Conservation (phyloP, 2,113 vertebrate species). For the Plestiodon gilberti region DNA sequence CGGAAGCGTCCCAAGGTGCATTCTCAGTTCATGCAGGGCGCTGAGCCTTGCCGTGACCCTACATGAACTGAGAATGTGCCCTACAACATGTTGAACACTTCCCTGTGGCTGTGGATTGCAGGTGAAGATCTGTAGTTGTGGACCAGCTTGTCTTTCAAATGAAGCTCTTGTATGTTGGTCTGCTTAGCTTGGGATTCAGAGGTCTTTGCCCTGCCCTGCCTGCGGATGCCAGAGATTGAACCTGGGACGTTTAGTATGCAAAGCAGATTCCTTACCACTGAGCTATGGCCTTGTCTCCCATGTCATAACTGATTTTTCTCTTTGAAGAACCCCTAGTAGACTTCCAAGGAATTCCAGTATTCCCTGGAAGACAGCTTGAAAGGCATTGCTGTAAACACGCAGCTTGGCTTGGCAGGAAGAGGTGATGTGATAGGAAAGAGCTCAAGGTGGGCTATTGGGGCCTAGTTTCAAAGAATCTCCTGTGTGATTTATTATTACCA, state of each 20-base stretch:
- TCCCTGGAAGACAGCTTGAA: background rate
- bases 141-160: rapidly evolving
- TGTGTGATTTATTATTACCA: background rate
- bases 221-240: no score
- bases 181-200: no score
- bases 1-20: background rate
- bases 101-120: no score
- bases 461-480: background rate
- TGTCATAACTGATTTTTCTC: background rate
- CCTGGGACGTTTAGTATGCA: no score
- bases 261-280: no score
- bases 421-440: background rate
- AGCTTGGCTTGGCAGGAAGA: background rate
- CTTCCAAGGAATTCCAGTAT: background rate
- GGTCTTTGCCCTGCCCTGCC: no score
- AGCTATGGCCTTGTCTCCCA: no score
- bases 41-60: background rate
- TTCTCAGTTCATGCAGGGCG: no score
- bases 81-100: background rate
- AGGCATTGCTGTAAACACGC: background rate
- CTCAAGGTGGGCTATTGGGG: background rate
- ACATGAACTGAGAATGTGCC: background rate
- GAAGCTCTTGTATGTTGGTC: no score
- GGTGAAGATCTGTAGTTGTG: conserved; percentile 4
- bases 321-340: background rate